Base-by-base conservation (phyloP, 2,113 vertebrate genomes). In the Cygnus atratus region DNA sequence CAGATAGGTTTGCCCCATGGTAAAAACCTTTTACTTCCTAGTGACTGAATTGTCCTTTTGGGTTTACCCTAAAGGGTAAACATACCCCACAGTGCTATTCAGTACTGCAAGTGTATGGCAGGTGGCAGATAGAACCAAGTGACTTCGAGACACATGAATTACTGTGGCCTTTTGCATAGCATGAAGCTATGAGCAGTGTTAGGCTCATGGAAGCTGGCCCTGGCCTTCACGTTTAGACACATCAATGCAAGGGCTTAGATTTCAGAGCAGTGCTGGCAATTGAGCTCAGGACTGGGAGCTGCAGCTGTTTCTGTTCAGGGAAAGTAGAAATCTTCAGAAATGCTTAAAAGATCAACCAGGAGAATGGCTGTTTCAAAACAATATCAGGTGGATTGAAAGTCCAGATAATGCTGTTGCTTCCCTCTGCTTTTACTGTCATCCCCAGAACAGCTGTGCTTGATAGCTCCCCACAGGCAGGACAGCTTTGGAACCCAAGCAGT, bases 31-130 rank as follows among this genome's bases (percentile, higher is more conserved):
- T 75, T 88, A 5, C 73, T 81, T 96, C 48, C n/a, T 68, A 54
- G 72, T 52, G 80, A 78, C 10, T 88, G 46, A 81, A 75, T 67
- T 91, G 80, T 54, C 63, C 61, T 92, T 90, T 78, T 57, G 73
- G 94, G 46, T 81, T 93, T 92, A 77, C 21, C 65, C 61, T 71
- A 33, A 78, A 88, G 83, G 86, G 52, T 87, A 92, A 92, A 72
- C 77, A 72, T n/a, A 74, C 13, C 59, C 57, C 31, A 71, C 33
- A 61, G 65, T 72, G 61, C 52, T 61, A 17, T 84, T 72, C 65
- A 78, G 68, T 29, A 54, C 21, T 59, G 21, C 35, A 8, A 74
- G 37, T 0, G 0, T 55, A 75, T 26, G 72, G 29, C 31, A 89
- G 39, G 48, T 39, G 77, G 46, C 10, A 84, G 24, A 25, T 14